Evolutionary conservation across 2,113 vertebrate genomes (phyloP).

Genomic region (Phoenicopterus ruber): DNA sequence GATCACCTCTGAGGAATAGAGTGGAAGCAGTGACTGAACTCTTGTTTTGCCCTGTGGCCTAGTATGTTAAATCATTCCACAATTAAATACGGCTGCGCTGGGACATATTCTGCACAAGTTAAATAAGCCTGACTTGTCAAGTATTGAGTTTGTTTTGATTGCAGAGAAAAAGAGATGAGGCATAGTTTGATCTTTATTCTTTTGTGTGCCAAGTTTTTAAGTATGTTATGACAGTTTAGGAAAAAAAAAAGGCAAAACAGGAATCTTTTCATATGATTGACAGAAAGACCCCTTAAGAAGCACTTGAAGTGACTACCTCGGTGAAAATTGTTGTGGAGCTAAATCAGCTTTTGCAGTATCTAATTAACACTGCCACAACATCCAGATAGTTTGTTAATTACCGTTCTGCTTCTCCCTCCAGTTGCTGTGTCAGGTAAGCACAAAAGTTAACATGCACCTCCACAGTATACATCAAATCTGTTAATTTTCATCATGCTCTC

Average conservation of each 20-base stretch:
- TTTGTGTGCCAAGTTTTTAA: background rate
- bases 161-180: background rate
- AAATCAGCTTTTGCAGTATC: background rate
- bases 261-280: constrained; percentile 1
- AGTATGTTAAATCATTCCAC: background rate
- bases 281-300: background rate
- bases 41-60: background rate
- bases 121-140: background rate
- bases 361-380: constrained; percentile 37
- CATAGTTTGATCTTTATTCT: background rate
- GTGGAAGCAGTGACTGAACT: background rate
- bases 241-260: background rate
- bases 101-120: background rate
- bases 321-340: constrained; percentile 22
- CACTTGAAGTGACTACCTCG: background rate
- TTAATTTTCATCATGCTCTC: constrained; percentile 3
- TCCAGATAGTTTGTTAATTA: constrained; percentile 57
- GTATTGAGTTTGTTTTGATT: constrained; percentile 1
- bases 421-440: constrained; percentile 25
- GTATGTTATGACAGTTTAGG: background rate
- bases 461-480: background rate
- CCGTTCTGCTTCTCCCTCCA: background rate
- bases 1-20: background rate
- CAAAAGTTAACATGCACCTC: background rate
- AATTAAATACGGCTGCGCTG: background rate